Evolutionary conservation across 2,888 invertebrate genomes (phyloP).

Genomic region (Caenorhabditis japonica): DNA sequence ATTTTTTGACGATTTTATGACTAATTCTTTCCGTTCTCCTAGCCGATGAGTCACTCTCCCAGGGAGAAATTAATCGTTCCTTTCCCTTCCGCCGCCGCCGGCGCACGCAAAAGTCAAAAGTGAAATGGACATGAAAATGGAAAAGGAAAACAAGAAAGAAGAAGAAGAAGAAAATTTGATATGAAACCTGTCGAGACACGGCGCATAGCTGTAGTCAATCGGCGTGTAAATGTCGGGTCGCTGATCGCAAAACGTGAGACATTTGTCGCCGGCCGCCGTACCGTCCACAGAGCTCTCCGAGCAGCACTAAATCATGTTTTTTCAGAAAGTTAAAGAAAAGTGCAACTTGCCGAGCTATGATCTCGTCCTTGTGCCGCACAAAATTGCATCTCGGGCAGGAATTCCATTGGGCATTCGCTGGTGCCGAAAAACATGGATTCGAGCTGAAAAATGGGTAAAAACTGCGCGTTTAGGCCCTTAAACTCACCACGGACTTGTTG

Average conservation of each 20-base stretch:
- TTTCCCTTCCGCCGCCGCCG: no score
- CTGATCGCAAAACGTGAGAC: slow-evolving; percentile 69
- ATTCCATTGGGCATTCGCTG: slow-evolving; percentile 71
- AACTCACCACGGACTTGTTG: slow-evolving; percentile 49
- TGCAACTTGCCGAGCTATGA: slow-evolving; percentile 51
- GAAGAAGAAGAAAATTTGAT: no score
- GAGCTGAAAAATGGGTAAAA: slow-evolving; percentile 56
- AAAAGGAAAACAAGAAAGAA: no score
- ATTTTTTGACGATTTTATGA: slow-evolving; percentile 11
- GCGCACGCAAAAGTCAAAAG: no score
- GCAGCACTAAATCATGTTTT: slow-evolving; percentile 62
- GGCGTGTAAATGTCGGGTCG: slow-evolving; percentile 69
- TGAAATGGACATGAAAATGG: no score
- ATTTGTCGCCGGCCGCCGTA: slow-evolving; percentile 70
- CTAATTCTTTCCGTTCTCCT: neutral
- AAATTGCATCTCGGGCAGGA: slow-evolving; percentile 71
- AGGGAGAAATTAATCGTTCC: no score
- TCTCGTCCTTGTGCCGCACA: slow-evolving; percentile 72
- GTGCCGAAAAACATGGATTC: slow-evolving; percentile 72
- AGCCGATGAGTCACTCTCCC: no score
- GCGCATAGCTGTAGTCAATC: slow-evolving; percentile 66
- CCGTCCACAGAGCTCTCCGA: slow-evolving; percentile 53
- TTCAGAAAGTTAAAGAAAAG: no score
- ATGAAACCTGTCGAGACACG: slow-evolving; percentile 69
- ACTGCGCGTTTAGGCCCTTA: neutral